phyloP scores from a whole-genome alignment of 2,113 vertebrate genomes.

The Hypomesus transpacificus region DNA sequence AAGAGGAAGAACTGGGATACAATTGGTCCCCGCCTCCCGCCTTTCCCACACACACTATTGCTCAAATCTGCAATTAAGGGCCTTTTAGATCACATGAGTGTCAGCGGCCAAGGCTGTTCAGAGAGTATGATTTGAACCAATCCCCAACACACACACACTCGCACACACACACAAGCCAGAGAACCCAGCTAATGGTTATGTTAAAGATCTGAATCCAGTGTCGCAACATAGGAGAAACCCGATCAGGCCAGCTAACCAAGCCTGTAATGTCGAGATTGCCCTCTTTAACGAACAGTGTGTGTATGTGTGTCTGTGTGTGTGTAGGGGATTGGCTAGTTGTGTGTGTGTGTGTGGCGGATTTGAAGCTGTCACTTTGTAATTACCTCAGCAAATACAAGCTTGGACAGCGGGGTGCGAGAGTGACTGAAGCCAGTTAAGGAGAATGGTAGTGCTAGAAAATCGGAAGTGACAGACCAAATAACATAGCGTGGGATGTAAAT shows the following conservation, averaged over 20 bases:
- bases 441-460: conserved; percentile 60
- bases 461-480: conserved; percentile 69
- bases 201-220: neutral
- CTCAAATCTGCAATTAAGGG: neutral
- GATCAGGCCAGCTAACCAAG: neutral
- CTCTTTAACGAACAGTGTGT: too few species aligned
- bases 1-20: neutral
- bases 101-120: too few species aligned
- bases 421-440: conserved; percentile 59
- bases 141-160: neutral
- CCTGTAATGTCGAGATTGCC: too few species aligned
- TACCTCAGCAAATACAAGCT: conserved; percentile 65
- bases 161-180: neutral
- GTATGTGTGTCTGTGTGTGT: too few species aligned
- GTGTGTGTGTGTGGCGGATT: conserved; percentile 45
- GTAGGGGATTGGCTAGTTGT: neutral
- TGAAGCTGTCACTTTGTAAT: conserved; percentile 68
- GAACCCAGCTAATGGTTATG: neutral
- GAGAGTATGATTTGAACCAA: too few species aligned
- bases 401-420: conserved; percentile 37
- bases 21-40: neutral
- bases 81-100: too few species aligned
- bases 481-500: conserved; percentile 66
- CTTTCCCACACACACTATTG: neutral
- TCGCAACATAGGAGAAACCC: neutral